Evolutionary conservation across 2,113 vertebrate genomes (phyloP).

Genomic region (Ramphastos sulfuratus): DNA sequence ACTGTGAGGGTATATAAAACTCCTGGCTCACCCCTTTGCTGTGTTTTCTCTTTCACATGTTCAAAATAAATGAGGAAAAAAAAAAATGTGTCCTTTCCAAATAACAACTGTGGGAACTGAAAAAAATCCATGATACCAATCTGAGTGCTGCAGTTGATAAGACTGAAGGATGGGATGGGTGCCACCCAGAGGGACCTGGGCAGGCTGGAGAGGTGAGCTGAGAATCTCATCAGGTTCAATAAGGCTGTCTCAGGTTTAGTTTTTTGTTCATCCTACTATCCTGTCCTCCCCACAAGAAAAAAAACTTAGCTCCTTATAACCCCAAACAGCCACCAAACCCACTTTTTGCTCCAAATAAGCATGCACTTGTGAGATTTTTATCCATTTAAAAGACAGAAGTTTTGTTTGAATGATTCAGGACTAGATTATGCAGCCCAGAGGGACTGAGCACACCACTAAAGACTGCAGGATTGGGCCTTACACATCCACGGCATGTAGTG

Average conservation of each 20-base stretch:
- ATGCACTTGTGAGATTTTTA: background rate
- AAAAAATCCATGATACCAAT: background rate
- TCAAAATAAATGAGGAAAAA: background rate
- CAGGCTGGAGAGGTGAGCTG: no score
- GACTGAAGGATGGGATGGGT: no score
- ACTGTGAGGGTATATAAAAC: background rate
- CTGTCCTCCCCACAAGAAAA: background rate
- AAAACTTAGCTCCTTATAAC: background rate
- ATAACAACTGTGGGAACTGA: background rate
- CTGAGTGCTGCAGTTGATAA: no score
- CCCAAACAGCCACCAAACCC: background rate
- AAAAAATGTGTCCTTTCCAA: background rate
- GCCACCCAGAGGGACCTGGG: no score
- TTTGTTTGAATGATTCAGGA: background rate
- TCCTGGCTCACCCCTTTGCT: background rate
- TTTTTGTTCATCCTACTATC: background rate
- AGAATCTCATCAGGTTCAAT: no score
- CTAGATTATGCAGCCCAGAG: background rate
- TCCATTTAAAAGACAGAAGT: background rate
- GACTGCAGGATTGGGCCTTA: background rate
- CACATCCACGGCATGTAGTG: background rate
- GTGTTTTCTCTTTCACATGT: background rate
- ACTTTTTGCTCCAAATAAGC: background rate
- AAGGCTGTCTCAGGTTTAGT: background rate
- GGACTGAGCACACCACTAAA: background rate